A percentile compares a stretch with the other conserved stretches of the same genome.
Evolutionary conservation across 2,113 vertebrate species (phyloP).

Genomic region (Eurypyga helias): DNA sequence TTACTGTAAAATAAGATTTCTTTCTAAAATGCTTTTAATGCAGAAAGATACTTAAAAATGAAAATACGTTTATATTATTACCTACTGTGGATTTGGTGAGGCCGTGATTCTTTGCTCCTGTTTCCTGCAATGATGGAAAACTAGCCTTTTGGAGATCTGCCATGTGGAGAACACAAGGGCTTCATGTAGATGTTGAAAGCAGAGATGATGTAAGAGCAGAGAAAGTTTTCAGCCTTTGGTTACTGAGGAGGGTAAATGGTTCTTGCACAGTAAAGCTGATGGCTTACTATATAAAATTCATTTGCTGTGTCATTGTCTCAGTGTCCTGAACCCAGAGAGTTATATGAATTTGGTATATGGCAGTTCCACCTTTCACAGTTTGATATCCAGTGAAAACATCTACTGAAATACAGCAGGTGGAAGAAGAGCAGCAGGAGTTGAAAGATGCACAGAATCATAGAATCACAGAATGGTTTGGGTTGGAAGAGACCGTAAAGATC

Average conservation of each 20-base stretch:
- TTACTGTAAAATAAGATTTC: not conserved
- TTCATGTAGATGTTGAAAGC: not conserved
- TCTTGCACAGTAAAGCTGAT: not conserved
- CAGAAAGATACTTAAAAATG: not conserved
- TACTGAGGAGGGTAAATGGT: not conserved
- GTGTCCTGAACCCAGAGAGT: not conserved
- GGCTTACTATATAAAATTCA: not conserved
- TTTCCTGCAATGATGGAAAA: not conserved
- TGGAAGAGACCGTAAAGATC: too few species aligned
- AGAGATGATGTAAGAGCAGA: not conserved
- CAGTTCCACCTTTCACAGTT: not conserved
- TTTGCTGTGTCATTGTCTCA: not conserved
- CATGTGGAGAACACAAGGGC: not conserved
- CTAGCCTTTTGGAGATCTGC: not conserved
- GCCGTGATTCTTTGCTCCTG: not conserved
- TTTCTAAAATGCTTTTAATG: not conserved
- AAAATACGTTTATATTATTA: not conserved
- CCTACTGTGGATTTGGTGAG: not conserved
- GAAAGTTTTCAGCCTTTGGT: not conserved
- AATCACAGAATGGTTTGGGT: too few species aligned
- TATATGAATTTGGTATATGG: not conserved
- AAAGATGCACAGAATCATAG: not conserved
- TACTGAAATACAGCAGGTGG: accelerated
- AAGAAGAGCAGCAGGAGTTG: not conserved
- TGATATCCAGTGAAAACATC: not conserved